These are phyloP conservation scores for Tragelaphus imberbis DNA, from an alignment of 2,113 vertebrate species.

Conservation along the genomic window DNA sequence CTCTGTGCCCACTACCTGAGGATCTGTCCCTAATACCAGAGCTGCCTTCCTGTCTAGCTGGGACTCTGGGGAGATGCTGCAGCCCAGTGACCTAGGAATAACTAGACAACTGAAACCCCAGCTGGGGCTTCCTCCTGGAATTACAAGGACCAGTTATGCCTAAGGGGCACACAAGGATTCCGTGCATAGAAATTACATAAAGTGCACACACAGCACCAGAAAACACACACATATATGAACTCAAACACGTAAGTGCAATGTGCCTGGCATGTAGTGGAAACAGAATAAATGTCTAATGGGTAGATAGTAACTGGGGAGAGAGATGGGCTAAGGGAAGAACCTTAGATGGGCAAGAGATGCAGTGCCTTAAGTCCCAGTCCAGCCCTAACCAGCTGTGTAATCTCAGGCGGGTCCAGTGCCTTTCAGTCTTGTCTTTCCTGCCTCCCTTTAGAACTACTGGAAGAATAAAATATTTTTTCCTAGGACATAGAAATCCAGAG, in stretches of 20 bases:
- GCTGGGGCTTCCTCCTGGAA: not conserved
- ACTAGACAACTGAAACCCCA: not conserved
- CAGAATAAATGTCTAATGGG: not conserved
- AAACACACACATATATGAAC: not conserved
- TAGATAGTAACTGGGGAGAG: not conserved
- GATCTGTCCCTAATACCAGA: not conserved
- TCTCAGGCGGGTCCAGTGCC: not conserved
- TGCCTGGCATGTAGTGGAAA: not conserved
- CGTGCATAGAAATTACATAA: not conserved
- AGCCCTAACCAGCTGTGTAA: not conserved
- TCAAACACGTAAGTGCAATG: not conserved
- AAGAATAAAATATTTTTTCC: not conserved
- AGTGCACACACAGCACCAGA: not conserved
- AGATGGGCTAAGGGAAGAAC: not conserved
- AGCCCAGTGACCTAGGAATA: not conserved
- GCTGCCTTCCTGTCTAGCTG: not conserved
- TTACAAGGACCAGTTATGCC: not conserved
- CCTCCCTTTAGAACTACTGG: not conserved
- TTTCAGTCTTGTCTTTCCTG: conserved; percentile 3
- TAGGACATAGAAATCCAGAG: not conserved
- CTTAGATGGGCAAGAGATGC: not conserved
- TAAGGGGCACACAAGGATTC: not conserved
- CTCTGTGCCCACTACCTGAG: not conserved
- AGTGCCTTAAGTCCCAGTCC: not conserved
- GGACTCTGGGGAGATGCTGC: not conserved